These are phyloP conservation scores for Thymelicus acteon DNA, from an alignment of 2,888 invertebrate genomes.

Conservation along the genomic window DNA sequence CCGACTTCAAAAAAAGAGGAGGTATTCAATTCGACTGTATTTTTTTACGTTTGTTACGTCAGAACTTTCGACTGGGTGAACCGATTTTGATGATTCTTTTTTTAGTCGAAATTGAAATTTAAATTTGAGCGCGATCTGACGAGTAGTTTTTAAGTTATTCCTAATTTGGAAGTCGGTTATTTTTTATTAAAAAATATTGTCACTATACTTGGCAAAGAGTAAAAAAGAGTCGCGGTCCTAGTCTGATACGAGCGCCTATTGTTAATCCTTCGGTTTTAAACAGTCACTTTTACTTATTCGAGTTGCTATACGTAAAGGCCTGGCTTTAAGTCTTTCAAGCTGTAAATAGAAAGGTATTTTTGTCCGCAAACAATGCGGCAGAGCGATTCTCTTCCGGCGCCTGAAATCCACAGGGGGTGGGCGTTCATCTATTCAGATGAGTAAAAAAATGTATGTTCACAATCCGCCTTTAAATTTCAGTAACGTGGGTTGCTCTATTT, in stretches of 20 bases:
- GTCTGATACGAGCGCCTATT: constrained; percentile 4
- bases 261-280: constrained; percentile 9
- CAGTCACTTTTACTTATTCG: constrained; percentile 29
- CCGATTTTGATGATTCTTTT: too few species aligned
- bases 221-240: neutral
- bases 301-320: constrained; percentile 13
- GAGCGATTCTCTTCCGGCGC: constrained; percentile 29
- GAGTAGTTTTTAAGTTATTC: too few species aligned
- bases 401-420: constrained; percentile 15
- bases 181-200: neutral
- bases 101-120: too few species aligned
- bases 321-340: constrained; percentile 17
- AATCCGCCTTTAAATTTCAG: neutral
- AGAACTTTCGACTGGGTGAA: too few species aligned
- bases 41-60: too few species aligned
- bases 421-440: constrained; percentile 23
- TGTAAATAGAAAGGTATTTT: constrained; percentile 29
- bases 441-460: constrained; percentile 17
- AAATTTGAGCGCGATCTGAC: too few species aligned
- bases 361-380: constrained; percentile 30
- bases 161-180: too few species aligned
- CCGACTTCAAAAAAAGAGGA: too few species aligned
- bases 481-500: neutral
- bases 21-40: too few species aligned
- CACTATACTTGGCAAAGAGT: neutral